Base-by-base conservation (phyloP, 2,113 vertebrate genomes). In the Anolis carolinensis region DNA sequence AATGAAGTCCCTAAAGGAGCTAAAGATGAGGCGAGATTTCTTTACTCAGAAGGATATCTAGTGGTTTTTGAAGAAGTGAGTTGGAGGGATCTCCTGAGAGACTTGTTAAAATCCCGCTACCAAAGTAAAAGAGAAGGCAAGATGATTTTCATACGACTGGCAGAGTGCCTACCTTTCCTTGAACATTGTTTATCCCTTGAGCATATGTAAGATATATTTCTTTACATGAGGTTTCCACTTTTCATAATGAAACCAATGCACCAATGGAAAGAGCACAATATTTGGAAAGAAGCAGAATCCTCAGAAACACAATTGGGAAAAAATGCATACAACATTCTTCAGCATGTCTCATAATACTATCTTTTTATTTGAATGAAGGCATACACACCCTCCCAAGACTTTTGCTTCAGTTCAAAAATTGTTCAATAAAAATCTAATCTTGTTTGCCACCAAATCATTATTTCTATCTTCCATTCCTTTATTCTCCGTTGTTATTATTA, bases 191-290 rank as follows among this genome's bases (percentile, higher is more conserved):
- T 76, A 80, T 79, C 16, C 77, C 73, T n/a, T 1, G 4, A 82
- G 70, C 36, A 32, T n/a, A 62, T 79, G 81, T 13, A 91, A 90
- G 70, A 48, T 50, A 84, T 27, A 87, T 55, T 73, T 34, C 65
- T 13, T n/a, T 67, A 55, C 85, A 32, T 7, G 25, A 62, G 32
- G 67, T 73, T 83, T 74, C 78, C 11, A 34, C 25, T 77, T 79
- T 59, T 63, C 65, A 67, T 68, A 73, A 70, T 63, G 34, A 50
- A 74, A 50, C 27, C 75, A 0, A 1, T 52, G 87, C 48, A 68
- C 0, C 7, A 0, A 52, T 75, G 67, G 21, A 79, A 86, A 81
- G 21, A 72, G 30, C 32, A 78, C 34, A 78, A 68, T 62, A 71
- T n/a, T 78, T 27, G 3, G 48, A 36, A 32, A 55, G 14, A 55